A percentile compares a stretch with the other conserved stretches of the same genome.
Evolutionary conservation across 2,888 invertebrate genomes (phyloP).

Genomic region (Andrena marginata): DNA sequence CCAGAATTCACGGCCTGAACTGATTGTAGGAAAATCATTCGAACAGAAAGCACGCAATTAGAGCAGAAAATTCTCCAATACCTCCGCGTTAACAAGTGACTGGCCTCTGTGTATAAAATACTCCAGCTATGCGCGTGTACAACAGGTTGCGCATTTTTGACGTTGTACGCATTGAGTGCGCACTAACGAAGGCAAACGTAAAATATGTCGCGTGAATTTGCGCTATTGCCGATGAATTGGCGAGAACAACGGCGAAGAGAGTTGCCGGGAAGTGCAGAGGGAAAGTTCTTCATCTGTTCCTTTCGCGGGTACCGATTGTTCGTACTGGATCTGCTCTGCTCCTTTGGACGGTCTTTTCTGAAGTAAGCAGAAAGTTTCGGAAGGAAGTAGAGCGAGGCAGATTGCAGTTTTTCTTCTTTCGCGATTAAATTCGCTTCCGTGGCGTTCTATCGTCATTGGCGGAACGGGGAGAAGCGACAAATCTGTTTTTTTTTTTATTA

Average conservation of each 20-base stretch:
- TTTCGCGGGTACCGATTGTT: constrained; percentile 14
- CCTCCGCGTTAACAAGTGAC: constrained; percentile 31
- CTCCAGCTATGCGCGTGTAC: background rate
- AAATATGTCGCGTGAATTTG: constrained; percentile 20
- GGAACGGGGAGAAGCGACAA: background rate
- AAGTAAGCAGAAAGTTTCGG: background rate
- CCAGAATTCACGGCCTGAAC: background rate
- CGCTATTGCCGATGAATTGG: background rate
- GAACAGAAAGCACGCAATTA: constrained; percentile 64
- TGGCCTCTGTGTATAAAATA: constrained; percentile 30
- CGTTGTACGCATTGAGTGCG: background rate
- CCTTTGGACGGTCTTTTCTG: background rate
- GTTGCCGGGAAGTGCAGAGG: constrained; percentile 4
- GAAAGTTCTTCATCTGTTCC: background rate
- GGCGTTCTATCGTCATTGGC: background rate
- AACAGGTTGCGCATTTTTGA: constrained; percentile 21
- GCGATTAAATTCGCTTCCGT: constrained; percentile 17
- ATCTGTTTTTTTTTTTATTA: constrained; percentile 22
- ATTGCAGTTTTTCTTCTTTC: constrained; percentile 14
- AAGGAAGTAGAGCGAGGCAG: background rate
- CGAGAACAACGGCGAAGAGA: background rate
- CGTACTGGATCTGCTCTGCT: constrained; percentile 8
- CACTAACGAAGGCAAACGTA: constrained; percentile 39
- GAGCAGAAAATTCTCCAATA: constrained; percentile 61
- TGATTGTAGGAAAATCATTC: constrained; percentile 45